Base-by-base conservation (phyloP, 2,888 invertebrate genomes). In the Branchellion lobata region DNA sequence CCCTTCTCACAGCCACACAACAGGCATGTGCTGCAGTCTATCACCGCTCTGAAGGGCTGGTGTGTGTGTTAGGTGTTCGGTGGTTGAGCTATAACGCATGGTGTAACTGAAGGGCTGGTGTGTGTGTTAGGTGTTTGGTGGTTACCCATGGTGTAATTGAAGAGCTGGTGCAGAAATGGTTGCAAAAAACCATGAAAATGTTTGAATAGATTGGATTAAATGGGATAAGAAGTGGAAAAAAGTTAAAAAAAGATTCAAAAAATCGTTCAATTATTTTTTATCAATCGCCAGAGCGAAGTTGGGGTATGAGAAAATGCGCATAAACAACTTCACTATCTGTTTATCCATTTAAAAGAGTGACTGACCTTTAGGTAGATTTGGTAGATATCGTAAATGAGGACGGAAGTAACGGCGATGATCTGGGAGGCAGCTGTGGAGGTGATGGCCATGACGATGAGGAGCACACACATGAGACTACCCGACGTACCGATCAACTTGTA, bases 351-450 rank as follows among this genome's bases (percentile, higher is more conserved):
- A n/a, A n/a, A n/a, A n/a, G n/a, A n/a, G n/a, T n/a, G n/a, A n/a
- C n/a, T 61, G 57, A 84, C 84, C 82, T 84, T 83, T 3, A 85
- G 72, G 78, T 85, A 85, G 27, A 83, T 69, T 74, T 86, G 85
- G 80, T 86, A 87, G 29, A 88, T 83, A 81, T 87, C 87, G 81
- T 86, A 87, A 3, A 87, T 83, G 0, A 87, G 81, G 33, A 87
- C 87, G 3, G 87, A 87, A 14, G 86, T 85, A 1, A 87, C 87
- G 5, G 87, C 87, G 74, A 87, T 85, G 71, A 87, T 85, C 81
- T 87, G 87, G 0, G 87, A 85, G n/a, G 87, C 86, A 14, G 86
- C 87, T 0, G 87, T 88, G 0, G 87, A 86, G 27, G 86, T 86
- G 3, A 88, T 85, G 0, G 87, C 87, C 86, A 87, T 86, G n/a